phyloP scores from a whole-genome alignment of 1,140 invertebrate species.

The Meloidogyne floridensis region DNA sequence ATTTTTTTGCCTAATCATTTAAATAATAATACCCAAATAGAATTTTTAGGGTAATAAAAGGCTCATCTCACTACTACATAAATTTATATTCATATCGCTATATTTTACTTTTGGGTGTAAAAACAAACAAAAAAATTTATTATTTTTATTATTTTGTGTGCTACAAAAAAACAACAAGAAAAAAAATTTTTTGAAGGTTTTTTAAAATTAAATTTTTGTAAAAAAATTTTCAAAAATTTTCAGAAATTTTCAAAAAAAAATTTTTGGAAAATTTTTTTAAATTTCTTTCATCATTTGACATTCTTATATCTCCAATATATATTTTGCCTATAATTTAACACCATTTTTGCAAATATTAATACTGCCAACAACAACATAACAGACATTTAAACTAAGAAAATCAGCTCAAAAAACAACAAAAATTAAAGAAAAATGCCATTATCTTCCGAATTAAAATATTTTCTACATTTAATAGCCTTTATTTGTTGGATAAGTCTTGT shows the following conservation, averaged over 20 bases:
- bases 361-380: background rate
- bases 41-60: background rate
- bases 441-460: slow-evolving; percentile 28
- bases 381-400: background rate
- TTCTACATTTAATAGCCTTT: slow-evolving; percentile 10
- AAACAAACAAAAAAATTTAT: background rate
- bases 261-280: too few species aligned
- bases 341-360: background rate
- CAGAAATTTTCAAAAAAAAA: too few species aligned
- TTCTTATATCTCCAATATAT: too few species aligned
- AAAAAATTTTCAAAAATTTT: too few species aligned
- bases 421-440: slow-evolving; percentile 8
- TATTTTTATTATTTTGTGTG: background rate
- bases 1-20: too few species aligned
- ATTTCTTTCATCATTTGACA: too few species aligned
- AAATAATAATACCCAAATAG: background rate
- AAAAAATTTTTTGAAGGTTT: too few species aligned
- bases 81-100: background rate
- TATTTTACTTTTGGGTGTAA: background rate
- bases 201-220: too few species aligned
- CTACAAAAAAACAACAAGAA: background rate
- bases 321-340: too few species aligned
- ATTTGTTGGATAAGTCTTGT: slow-evolving; percentile 25
- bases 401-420: background rate
- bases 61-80: background rate